Evolutionary conservation across 2,888 invertebrate genomes (phyloP), one percentile per base, ranked within the genome.

Genomic region (Meandrusa payeni): DNA sequence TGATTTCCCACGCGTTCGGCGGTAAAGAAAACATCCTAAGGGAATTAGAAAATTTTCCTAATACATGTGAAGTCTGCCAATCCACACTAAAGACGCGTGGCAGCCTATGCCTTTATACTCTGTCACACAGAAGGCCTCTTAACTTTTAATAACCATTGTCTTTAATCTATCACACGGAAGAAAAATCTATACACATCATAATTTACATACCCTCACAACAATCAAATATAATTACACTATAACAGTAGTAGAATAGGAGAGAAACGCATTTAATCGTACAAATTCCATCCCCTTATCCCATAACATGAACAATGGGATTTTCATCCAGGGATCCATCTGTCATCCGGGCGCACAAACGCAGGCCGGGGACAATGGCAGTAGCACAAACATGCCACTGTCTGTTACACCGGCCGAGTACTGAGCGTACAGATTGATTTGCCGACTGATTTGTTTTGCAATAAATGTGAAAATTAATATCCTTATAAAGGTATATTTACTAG

Each of bases 341-440:
- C 75, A 74, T 68, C 64, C 63, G 63, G 71, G 70, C 72, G 68
- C 70, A 72, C 72, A 74, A 36, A 31, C 75, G 64, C 64, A 61
- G 62, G 59, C 61, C 36, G 33, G 57, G 61, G 70, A 73, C 72
- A 73, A 66, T 63, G 55, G 60, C 55, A 53, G 47, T 55, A 57
- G 59, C 57, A 53, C 57, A 55, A 58, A 57, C 57, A 61, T 57
- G 59, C 54, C 48, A 52, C 62, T 65, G 69, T 68, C 68, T 62
- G 50, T 49, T 57, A 52, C 68, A 68, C 46, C 57, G 59, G 52
- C 57, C 48, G 46, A 54, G 32, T 27, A 6, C 54, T 59, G 65
- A 66, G 62, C 61, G 64, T 61, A 61, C 59, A 56, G 67, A 72
- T 71, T 74, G 72, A 72, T 73, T 69, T 69, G 70, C 65, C 67